Percentiles rank a stretch among this genome's conserved stretches.
phyloP scores from a whole-genome alignment of 2,113 vertebrate genomes.

The Vulpes lagopus region DNA sequence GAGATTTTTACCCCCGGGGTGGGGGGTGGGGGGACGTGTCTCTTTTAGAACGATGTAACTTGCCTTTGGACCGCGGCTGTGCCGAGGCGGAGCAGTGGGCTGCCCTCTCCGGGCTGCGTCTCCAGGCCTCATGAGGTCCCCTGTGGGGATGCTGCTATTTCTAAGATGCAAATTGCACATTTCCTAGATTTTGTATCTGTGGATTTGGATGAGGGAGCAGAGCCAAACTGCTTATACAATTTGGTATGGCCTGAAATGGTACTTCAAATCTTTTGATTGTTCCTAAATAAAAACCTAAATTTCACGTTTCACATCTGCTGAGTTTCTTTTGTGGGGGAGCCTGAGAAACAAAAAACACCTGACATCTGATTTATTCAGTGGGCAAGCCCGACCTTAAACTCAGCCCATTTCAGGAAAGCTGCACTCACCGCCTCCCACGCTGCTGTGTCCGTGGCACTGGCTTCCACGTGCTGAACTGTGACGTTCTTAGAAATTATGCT shows the following conservation, averaged over 20 bases:
- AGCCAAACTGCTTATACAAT: constrained; percentile 88
- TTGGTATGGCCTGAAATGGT: constrained; percentile 87
- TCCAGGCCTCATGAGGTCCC: constrained; percentile 85
- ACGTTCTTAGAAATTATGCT: not conserved
- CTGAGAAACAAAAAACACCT: not conserved
- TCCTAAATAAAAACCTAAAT: constrained; percentile 89
- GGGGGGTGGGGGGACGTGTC: constrained; percentile 53
- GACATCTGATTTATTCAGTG: not conserved
- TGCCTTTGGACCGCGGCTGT: constrained; percentile 82
- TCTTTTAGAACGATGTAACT: constrained; percentile 31
- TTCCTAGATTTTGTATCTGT: constrained; percentile 91
- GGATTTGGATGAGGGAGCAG: constrained; percentile 84
- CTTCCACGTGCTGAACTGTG: not conserved
- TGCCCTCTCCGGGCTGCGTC: constrained; percentile 62
- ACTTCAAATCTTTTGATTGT: constrained; percentile 87
- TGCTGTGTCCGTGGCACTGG: not conserved
- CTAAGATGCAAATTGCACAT: constrained; percentile 90
- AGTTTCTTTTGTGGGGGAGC: constrained; percentile 38
- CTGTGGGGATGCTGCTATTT: constrained; percentile 90
- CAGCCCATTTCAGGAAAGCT: not conserved
- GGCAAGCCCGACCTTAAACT: not conserved
- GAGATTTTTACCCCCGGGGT: constrained; percentile 76
- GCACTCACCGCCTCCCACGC: fast-evolving
- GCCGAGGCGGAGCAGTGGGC: not conserved
- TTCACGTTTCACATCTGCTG: constrained; percentile 55